A percentile compares a stretch with the other conserved stretches of the same genome.
phyloP scores from a whole-genome alignment of 2,888 invertebrate species.

The Drosophila nr. medialis region DNA sequence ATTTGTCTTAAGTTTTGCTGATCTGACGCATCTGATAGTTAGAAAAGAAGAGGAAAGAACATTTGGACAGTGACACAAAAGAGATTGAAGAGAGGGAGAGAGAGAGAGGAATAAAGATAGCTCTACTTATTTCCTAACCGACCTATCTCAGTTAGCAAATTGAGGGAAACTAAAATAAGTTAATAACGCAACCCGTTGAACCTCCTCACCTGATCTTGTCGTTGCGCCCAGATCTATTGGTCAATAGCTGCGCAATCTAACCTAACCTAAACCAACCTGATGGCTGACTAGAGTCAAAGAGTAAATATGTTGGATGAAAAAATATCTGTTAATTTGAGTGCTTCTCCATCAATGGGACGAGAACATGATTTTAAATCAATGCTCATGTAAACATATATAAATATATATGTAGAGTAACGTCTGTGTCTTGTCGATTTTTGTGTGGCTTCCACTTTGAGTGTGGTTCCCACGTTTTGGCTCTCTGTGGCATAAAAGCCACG shows the following conservation, averaged over 20 bases:
- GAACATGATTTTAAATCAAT: not conserved
- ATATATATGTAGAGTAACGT: constrained; percentile 2
- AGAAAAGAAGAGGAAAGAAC: no score
- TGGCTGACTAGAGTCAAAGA: not conserved
- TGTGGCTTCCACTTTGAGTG: constrained; percentile 10
- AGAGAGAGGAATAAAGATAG: not conserved
- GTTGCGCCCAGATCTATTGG: not conserved
- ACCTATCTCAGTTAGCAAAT: not conserved
- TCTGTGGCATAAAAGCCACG: constrained; percentile 64
- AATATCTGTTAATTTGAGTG: not conserved
- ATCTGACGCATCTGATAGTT: no score
- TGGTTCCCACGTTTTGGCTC: constrained; percentile 44
- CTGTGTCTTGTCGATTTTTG: not conserved
- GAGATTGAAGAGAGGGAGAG: not conserved
- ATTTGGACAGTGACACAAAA: not conserved
- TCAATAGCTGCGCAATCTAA: not conserved
- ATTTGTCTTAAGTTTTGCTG: no score
- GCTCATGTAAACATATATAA: not conserved
- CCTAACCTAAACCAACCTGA: not conserved
- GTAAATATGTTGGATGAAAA: not conserved
- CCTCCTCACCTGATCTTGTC: not conserved
- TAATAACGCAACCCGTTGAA: not conserved
- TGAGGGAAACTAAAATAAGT: not conserved
- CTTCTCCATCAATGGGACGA: not conserved
- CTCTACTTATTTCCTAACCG: not conserved